phyloP scores from a whole-genome alignment of 2,113 vertebrate species.

The Corythoichthys haematopterus region DNA sequence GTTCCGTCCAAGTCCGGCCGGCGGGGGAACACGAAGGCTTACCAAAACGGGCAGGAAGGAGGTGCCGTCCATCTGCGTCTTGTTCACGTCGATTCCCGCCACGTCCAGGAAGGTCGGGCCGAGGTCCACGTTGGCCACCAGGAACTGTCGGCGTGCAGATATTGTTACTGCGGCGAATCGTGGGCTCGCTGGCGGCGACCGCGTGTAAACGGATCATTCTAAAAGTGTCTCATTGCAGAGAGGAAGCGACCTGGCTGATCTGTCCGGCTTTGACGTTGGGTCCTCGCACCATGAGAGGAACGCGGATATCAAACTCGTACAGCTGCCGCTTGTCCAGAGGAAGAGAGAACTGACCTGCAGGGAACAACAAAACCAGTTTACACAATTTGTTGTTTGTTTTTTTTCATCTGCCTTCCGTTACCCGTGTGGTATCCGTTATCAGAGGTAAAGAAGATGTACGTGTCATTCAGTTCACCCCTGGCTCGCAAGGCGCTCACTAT shows the following conservation, averaged over 20 bases:
- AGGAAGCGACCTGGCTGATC: constrained; percentile 76
- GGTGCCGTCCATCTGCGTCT: constrained; percentile 94
- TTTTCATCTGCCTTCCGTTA: constrained; percentile 35
- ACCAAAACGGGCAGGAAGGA: constrained; percentile 88
- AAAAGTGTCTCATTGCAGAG: no score
- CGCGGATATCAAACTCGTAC: constrained; percentile 96
- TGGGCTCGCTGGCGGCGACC: no score
- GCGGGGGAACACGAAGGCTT: constrained; percentile 23
- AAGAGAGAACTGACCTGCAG: constrained; percentile 91
- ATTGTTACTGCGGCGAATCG: background rate
- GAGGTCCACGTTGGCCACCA: constrained; percentile 91
- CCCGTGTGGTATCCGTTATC: constrained; percentile 97
- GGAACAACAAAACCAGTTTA: background rate
- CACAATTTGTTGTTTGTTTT: background rate
- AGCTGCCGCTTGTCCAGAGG: constrained; percentile 95
- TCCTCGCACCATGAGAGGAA: constrained; percentile 91
- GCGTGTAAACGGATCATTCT: no score
- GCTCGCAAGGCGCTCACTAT: constrained; percentile 81
- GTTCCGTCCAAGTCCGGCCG: background rate
- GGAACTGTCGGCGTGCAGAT: constrained; percentile 68
- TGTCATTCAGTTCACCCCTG: constrained; percentile 83
- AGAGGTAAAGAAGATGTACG: constrained; percentile 92
- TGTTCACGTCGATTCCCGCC: constrained; percentile 81
- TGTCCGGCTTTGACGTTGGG: constrained; percentile 92
- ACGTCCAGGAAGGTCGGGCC: constrained; percentile 96